Evolutionary conservation across 2,888 invertebrate species (phyloP), one percentile per base, ranked within the genome.

Genomic region (Drosophila trichaetosa): DNA sequence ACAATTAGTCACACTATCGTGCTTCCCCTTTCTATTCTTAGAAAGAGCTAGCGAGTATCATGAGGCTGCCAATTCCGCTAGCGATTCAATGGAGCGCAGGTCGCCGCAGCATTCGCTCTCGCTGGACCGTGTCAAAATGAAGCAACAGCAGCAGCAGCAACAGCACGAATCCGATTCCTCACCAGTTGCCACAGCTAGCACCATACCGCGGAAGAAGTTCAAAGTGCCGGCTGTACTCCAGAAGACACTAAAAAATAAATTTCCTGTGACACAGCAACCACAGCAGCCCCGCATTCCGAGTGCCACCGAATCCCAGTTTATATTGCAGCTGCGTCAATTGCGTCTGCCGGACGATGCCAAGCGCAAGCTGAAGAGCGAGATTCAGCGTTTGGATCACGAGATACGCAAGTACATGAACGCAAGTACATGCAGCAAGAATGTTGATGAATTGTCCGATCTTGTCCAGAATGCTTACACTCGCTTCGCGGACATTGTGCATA

Each of bases 361-460:
- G 56, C 88, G 91, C 18, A 93, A 92, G 62, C 80, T 93, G 0
- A 93, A 92, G 60, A 86, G 67, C 21, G 93, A 93, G 38, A 92
- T 93, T 4, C 92, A 93, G 65, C 89, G 90, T 2, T 69, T 93
- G 59, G 93, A 93, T 52, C 87, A 78, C 52, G 82, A 86, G 2
- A 93, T 93, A 73, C 90, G 91, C 31, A 82, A 83, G 8, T 92
- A 93, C 69, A 87, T 92, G 78, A 91, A 90, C 53, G n/a, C n/a
- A n/a, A n/a, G n/a, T n/a, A n/a, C n/a, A n/a, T n/a, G 77, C 24
- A 81, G 73, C 36, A 92, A 91, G 69, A 93, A 91, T 13, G 95
- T 97, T 3, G 98, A 98, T 68, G 98, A 99, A 78, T 93, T 98
- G 38, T 97, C 98, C 0, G 98, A 98, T 90, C 94, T 96, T 53